Percentiles rank a stretch among this genome's conserved stretches.
Evolutionary conservation across 1,140 invertebrate genomes (phyloP).

Genomic region (Drosophila ambigua): DNA sequence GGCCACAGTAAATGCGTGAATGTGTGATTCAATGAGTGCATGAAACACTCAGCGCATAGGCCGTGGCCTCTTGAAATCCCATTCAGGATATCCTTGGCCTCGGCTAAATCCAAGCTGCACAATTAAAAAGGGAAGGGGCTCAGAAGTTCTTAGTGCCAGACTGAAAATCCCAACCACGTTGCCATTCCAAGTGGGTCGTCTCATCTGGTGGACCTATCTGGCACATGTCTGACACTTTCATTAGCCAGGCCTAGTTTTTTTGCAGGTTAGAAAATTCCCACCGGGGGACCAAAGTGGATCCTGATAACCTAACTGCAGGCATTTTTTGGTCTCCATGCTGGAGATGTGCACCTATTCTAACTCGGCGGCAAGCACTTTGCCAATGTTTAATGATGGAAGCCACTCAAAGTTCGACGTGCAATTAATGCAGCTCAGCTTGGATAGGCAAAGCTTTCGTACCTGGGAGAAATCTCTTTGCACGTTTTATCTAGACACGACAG

Average conservation of each 20-base stretch:
- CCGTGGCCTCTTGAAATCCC: slow-evolving; percentile 7
- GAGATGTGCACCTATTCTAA: no score
- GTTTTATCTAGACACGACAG: background rate
- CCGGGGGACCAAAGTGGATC: background rate
- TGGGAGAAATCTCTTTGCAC: no score
- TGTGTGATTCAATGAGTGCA: slow-evolving; percentile 49
- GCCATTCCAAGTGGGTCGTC: background rate
- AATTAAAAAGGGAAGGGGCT: background rate
- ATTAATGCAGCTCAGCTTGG: slow-evolving; percentile 54
- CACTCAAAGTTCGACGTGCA: slow-evolving; percentile 69
- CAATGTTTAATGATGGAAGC: slow-evolving; percentile 53
- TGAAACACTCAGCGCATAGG: slow-evolving; percentile 30
- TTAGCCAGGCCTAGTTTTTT: background rate
- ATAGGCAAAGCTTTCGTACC: background rate
- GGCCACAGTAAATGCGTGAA: slow-evolving; percentile 56
- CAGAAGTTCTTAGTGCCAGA: no score
- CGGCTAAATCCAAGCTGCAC: no score
- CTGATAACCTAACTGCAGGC: background rate
- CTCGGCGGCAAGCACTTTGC: slow-evolving; percentile 48
- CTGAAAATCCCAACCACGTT: background rate
- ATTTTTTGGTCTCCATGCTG: background rate
- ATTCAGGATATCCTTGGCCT: background rate
- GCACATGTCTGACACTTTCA: slow-evolving; percentile 10
- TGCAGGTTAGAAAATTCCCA: background rate
- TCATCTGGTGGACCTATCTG: background rate